Conservation (phyloP, 2,888 invertebrate genomes). For the Cephus rjabovi region DNA sequence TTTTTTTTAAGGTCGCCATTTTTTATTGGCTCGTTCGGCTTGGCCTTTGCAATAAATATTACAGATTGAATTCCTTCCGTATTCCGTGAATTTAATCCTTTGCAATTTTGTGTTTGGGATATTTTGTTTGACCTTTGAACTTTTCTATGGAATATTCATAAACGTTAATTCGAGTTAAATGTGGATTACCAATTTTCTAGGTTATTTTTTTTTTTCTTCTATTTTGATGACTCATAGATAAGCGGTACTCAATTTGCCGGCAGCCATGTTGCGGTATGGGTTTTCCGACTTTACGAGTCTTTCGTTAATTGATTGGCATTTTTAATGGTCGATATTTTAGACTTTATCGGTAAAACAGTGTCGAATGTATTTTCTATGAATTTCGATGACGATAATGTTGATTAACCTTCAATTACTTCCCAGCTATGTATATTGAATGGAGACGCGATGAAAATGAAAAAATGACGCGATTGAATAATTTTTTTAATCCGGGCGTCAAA, state of each 20-base stretch:
- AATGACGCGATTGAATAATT: too few species aligned
- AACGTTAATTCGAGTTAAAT: neutral
- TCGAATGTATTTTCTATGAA: neutral
- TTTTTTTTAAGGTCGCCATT: neutral
- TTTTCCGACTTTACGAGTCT: neutral
- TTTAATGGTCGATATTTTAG: neutral
- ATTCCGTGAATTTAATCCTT: neutral
- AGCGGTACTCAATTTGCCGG: neutral
- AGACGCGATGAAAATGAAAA: too few species aligned
- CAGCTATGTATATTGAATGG: neutral
- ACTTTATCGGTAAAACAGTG: neutral
- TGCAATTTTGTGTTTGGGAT: neutral
- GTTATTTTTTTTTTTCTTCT: neutral
- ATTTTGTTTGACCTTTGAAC: neutral
- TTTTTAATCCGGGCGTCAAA: neutral
- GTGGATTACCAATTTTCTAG: neutral
- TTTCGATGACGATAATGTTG: neutral
- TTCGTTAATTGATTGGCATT: neutral
- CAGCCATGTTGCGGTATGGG: neutral
- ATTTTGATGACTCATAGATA: neutral
- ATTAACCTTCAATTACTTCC: neutral
- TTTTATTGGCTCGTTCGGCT: neutral
- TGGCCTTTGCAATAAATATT: neutral
- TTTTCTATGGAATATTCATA: neutral
- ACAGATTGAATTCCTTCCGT: neutral